A percentile compares a stretch with the other conserved stretches of the same genome.
phyloP scores from a whole-genome alignment of 2,888 invertebrate genomes.

The Coecobrya sp. region DNA sequence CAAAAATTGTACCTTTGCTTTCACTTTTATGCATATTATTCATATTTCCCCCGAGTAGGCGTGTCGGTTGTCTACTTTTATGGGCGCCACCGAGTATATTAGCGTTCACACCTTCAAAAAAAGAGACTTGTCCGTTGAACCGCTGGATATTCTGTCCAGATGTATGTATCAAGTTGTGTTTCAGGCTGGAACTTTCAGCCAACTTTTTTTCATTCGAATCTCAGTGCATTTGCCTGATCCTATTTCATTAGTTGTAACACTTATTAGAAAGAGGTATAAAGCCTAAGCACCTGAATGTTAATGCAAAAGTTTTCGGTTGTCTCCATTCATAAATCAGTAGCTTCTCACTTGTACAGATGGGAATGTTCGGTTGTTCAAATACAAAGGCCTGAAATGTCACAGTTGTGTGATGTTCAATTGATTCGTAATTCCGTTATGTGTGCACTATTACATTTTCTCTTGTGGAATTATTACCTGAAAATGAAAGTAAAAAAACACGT shows the following conservation, averaged over 20 bases:
- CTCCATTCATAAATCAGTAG: conserved; percentile 30
- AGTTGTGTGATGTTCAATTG: conserved; percentile 66
- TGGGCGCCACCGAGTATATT: conserved; percentile 13
- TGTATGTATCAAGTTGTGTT: background rate
- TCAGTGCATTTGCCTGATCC: background rate
- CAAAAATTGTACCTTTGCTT: background rate
- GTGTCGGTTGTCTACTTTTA: background rate
- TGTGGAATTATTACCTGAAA: conserved; percentile 52
- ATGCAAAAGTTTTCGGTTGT: conserved; percentile 21
- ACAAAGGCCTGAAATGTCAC: conserved; percentile 54
- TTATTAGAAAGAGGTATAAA: background rate
- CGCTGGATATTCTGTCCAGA: background rate
- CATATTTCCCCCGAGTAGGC: background rate
- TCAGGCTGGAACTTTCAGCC: background rate
- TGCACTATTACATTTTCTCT: conserved; percentile 22
- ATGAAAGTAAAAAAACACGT: conserved; percentile 45
- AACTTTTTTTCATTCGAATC: background rate
- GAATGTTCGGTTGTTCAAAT: background rate
- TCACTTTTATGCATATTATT: background rate
- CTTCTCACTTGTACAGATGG: background rate
- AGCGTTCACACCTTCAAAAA: conserved; percentile 28
- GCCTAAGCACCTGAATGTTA: background rate
- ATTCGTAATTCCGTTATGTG: conserved; percentile 61
- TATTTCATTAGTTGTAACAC: conserved; percentile 17
- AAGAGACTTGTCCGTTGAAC: background rate